Percentiles rank a stretch among this genome's conserved stretches.
These are phyloP conservation scores for Emydocephalus ijimae DNA, from an alignment of 2,113 vertebrate species.

Conservation along the genomic window DNA sequence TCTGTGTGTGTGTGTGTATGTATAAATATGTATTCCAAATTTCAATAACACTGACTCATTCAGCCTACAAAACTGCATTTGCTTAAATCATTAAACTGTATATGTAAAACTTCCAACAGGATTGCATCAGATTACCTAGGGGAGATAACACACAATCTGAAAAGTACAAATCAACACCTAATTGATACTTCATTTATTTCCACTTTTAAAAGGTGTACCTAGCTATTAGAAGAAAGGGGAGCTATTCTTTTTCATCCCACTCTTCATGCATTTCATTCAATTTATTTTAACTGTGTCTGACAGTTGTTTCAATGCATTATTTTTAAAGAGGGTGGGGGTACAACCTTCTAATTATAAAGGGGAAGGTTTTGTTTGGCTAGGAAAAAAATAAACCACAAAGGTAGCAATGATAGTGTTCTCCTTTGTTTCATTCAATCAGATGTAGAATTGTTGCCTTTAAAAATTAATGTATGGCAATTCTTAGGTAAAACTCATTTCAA, in stretches of 20 bases:
- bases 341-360: constrained; percentile 8
- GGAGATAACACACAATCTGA: constrained; percentile 59
- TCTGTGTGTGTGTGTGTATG: not conserved
- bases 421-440: constrained; percentile 65
- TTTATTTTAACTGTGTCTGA: constrained; percentile 70
- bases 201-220: constrained; percentile 47
- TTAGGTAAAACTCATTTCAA: constrained; percentile 51
- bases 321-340: constrained; percentile 38
- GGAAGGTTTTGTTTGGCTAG: constrained; percentile 11
- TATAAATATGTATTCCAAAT: not conserved
- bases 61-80: not conserved
- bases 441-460: constrained; percentile 36
- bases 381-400: constrained; percentile 43
- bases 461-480: constrained; percentile 36
- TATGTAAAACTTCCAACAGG: constrained; percentile 57
- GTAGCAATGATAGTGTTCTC: constrained; percentile 40
- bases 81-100: constrained; percentile 45
- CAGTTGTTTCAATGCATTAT: constrained; percentile 71
- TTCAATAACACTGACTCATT: not conserved
- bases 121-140: constrained; percentile 58
- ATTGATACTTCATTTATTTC: constrained; percentile 67
- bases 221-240: constrained; percentile 52
- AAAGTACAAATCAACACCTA: constrained; percentile 62
- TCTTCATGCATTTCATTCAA: constrained; percentile 63
- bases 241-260: constrained; percentile 56